Percentiles rank a stretch among this genome's conserved stretches.
These are phyloP conservation scores for Lutra lutra DNA, from an alignment of 2,797 vertebrate genomes.

Conservation along the genomic window DNA sequence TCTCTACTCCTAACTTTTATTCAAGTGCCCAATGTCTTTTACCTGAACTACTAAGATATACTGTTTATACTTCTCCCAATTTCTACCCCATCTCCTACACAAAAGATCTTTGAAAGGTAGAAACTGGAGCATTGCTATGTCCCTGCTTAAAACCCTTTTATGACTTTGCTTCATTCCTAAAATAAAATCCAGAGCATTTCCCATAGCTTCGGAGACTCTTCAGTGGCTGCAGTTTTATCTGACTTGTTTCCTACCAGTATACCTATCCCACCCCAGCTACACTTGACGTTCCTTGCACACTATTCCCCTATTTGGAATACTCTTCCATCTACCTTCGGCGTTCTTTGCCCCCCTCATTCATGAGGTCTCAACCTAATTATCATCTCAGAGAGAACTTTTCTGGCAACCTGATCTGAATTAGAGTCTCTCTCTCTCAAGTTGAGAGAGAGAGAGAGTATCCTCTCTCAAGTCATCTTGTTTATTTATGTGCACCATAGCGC, in stretches of 20 bases:
- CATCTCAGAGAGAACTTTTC: background rate
- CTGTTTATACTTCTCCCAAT: background rate
- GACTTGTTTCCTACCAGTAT: background rate
- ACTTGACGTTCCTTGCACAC: background rate
- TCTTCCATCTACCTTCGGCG: background rate
- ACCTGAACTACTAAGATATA: background rate
- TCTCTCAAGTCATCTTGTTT: background rate
- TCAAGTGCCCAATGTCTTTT: background rate
- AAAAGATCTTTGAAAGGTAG: background rate
- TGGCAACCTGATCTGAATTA: background rate
- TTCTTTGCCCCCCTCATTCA: background rate
- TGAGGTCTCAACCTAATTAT: background rate
- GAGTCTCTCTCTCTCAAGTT: background rate
- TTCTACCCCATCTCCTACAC: background rate
- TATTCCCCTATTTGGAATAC: background rate
- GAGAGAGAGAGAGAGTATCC: background rate
- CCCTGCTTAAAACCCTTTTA: background rate
- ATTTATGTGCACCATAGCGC: background rate
- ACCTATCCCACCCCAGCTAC: fast-evolving
- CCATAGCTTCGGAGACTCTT: fast-evolving
- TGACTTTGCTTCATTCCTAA: background rate
- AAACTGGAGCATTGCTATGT: background rate
- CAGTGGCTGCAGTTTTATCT: fast-evolving
- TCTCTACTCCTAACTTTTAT: background rate
- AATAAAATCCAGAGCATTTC: background rate